phyloP scores from a whole-genome alignment of 2,888 invertebrate genomes.

The Crocallis elinguaria region DNA sequence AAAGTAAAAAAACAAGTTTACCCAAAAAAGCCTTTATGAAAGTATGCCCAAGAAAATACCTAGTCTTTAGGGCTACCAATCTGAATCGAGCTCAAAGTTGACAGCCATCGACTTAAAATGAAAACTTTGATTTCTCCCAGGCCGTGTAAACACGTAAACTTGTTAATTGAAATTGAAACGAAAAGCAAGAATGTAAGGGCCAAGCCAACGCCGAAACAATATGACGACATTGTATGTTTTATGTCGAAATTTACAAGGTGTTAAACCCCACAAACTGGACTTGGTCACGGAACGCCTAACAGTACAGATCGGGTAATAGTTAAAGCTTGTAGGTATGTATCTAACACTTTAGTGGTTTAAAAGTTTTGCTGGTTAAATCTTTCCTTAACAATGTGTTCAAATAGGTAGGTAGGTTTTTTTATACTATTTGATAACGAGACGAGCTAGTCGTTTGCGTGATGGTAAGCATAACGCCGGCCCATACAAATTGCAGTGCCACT shows the following conservation, averaged over 20 bases:
- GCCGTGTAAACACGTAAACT: constrained; percentile 16
- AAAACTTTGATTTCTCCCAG: constrained; percentile 20
- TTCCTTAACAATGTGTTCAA: no score
- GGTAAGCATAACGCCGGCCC: no score
- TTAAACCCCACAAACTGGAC: constrained; percentile 63
- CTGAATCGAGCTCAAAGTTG: background rate
- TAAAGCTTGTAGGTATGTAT: background rate
- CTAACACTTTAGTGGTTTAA: background rate
- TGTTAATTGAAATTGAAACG: constrained; percentile 50
- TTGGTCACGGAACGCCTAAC: constrained; percentile 67
- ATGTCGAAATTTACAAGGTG: constrained; percentile 75
- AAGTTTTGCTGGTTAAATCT: background rate
- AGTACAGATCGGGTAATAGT: background rate
- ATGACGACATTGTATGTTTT: constrained; percentile 76
- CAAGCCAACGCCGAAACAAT: constrained; percentile 48
- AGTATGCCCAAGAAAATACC: no score
- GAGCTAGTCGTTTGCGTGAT: no score
- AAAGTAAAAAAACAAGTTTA: no score
- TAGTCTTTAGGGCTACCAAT: background rate
- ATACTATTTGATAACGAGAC: no score
- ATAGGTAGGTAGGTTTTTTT: no score
- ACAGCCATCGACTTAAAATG: background rate
- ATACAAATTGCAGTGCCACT: no score
- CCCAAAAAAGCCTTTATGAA: no score
- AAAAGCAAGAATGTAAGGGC: constrained; percentile 54